Evolutionary conservation across 2,113 vertebrate genomes (phyloP), one percentile per base, ranked within the genome.

Genomic region (Daphoenositta chrysoptera): DNA sequence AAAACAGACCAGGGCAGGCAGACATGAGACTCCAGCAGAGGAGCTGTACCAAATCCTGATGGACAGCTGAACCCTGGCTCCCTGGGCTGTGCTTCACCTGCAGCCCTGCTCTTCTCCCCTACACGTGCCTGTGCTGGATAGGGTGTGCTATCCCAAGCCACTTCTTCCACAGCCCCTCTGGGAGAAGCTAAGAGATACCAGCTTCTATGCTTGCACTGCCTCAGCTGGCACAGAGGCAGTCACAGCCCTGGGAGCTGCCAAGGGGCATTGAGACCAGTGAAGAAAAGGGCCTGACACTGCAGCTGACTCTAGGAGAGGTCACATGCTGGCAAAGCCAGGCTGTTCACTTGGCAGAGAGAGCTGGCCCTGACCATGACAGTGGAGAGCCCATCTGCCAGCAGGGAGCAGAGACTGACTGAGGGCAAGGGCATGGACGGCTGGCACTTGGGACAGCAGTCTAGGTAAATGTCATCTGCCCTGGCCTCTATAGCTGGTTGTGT

Each of bases 81-180:
- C 56, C 24, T 23, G 15, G 28, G 33, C 33, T 42, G 56, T 8
- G 8, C 44, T 77, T 53, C 50, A 56, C 14, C 51, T 3, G 1
- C 35, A 69, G 1, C 15, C 18, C 58, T 75, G 65, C 45, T 53
- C n/a, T 37, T 72, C 35, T 51, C 13, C 37, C 28, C 47, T 9
- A 26, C 9, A 16, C 0, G 0, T 39, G n/a, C 31, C 53, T 44
- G 20, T 60, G 33, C 65, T 4, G 8, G 13, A 9, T 4, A 3
- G 15, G 7, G 13, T 51, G 44, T 64, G 61, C 82, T 71, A 13
- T 58, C 23, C 30, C 3, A 12, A 44, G 24, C 37, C 5, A 1
- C 35, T 82, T 50, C 47, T 63, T 71, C 69, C 42, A 50, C 4
- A 33, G 3, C 4, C 42, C n/a, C 65, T 45, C 60, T 66, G n/a